Base-by-base conservation (phyloP, 2,113 vertebrate species). In the Aviceda subcristata region DNA sequence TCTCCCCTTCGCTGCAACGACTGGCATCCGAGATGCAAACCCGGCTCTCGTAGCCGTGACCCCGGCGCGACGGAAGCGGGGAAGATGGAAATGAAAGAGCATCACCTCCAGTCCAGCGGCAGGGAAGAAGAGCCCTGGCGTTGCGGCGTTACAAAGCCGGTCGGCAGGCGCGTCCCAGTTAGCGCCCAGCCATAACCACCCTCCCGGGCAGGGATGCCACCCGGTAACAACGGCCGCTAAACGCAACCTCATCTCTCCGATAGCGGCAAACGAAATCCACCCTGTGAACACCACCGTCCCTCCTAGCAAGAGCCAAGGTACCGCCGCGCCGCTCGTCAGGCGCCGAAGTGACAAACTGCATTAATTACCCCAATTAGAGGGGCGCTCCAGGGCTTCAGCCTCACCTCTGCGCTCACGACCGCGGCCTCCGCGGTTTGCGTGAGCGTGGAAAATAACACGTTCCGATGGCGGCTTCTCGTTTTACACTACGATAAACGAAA, bases 381-480 rank as follows among this genome's bases (percentile, higher is more conserved):
- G 74, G 73, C 1, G 8, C 38, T 68, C 24, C 16, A 4, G 34
- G 21, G 64, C 64, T 73, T n/a, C 71, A 7, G 34, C 32, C 73
- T 88, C 68, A 36, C 36, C 73, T 26, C 75, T 32, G 27, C n/a
- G 1, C 51, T 56, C 55, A 2, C 0, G 3, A 12, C 46, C 2
- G 11, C 2, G 0, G 19, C 13, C 59, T 38, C 78, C 4, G 6
- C 56, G 13, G 21, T 41, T 59, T 32, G 43, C 3, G 1, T 0
- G 26, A 88, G 41, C 5, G 6, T 13, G 48, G 81, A 46, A 68
- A 93, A 69, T 3, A 68, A 27, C 46, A 27, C 0, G 8, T 43
- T 55, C 67, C 56, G n/a, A 39, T 0, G 8, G 26, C 72, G 41
- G 48, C 56, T 71, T 71, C 62, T 48, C 30, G 0, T 64, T 79